Percentiles rank a stretch among this genome's conserved stretches.
These are phyloP conservation scores for Lontra canadensis DNA, from an alignment of 2,113 vertebrate species.

Conservation along the genomic window DNA sequence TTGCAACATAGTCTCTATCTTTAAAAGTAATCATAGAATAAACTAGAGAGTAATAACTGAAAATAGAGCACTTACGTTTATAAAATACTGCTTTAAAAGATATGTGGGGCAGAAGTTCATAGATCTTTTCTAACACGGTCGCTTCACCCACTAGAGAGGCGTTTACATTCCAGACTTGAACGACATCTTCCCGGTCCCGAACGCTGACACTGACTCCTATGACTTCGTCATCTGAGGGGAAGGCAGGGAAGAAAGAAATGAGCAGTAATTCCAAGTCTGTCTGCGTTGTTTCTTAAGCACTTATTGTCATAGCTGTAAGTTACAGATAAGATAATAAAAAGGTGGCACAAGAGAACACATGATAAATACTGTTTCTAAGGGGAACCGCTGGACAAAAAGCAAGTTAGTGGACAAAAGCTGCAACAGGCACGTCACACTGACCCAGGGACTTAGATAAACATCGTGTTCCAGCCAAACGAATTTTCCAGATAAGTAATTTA, in stretches of 20 bases:
- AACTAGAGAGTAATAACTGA: constrained; percentile 21
- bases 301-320: constrained; percentile 31
- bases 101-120: constrained; percentile 92
- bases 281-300: background rate
- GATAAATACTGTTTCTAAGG: background rate
- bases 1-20: constrained; percentile 39
- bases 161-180: constrained; percentile 98
- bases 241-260: background rate
- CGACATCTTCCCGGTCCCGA: constrained; percentile 93
- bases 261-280: constrained; percentile 34
- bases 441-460: constrained; percentile 38
- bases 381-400: background rate
- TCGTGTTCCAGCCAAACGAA: constrained; percentile 31
- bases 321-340: background rate
- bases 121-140: constrained; percentile 92
- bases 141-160: constrained; percentile 92
- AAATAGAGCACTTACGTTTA: constrained; percentile 92
- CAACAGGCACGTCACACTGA: background rate
- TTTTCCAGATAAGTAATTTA: constrained; percentile 63
- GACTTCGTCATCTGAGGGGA: constrained; percentile 93
- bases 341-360: background rate
- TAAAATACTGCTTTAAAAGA: constrained; percentile 97
- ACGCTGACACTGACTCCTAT: constrained; percentile 96
- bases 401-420: background rate
- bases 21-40: background rate